These are phyloP conservation scores for Amphipyra berbera DNA, from an alignment of 2,888 invertebrate species.

Conservation along the genomic window DNA sequence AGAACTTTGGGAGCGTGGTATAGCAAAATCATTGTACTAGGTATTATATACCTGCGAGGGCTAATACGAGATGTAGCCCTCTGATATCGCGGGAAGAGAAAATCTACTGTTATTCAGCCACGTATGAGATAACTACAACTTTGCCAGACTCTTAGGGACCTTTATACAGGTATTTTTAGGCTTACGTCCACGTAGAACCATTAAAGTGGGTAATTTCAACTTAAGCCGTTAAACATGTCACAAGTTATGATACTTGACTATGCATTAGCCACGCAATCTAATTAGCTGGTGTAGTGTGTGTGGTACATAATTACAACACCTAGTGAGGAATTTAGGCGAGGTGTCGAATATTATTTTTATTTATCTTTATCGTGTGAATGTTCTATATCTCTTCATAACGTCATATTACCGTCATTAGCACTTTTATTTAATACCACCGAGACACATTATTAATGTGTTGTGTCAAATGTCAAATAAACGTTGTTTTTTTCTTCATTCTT, in stretches of 20 bases:
- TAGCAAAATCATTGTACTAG: no score
- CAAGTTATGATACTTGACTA: constrained; percentile 28
- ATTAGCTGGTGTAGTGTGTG: constrained; percentile 23
- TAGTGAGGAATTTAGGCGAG: constrained; percentile 10
- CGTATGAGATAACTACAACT: not conserved
- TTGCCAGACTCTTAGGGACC: not conserved
- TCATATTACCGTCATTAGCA: no score
- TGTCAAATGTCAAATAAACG: no score
- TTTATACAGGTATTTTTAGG: not conserved
- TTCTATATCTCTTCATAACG: no score
- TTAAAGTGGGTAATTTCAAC: constrained; percentile 11
- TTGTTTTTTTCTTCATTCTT: no score
- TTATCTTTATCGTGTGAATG: no score
- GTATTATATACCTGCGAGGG: no score
- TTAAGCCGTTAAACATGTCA: constrained; percentile 15
- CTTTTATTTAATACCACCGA: no score
- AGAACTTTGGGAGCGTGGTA: no score
- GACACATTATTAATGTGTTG: no score
- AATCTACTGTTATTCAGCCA: no score
- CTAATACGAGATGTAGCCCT: not conserved
- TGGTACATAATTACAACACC: constrained; percentile 32
- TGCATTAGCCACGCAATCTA: constrained; percentile 29
- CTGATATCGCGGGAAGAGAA: not conserved
- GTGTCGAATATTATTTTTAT: not conserved
- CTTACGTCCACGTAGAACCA: not conserved